phyloP scores from a whole-genome alignment of 2,113 vertebrate species.

The Indicator indicator region DNA sequence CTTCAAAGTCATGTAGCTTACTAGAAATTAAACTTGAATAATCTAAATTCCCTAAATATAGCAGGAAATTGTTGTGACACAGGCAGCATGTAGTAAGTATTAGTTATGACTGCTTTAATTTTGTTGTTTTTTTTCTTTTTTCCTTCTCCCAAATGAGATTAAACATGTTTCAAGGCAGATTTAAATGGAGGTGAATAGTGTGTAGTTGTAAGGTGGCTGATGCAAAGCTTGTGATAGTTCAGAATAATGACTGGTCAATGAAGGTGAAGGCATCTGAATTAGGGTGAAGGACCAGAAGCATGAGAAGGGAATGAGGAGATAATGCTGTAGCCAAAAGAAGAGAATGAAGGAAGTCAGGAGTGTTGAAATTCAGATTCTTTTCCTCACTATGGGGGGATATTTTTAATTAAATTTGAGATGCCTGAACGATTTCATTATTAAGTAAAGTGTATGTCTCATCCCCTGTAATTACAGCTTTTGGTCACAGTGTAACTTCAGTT shows the following conservation, averaged over 20 bases:
- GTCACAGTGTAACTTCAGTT: not conserved
- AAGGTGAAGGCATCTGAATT: not conserved
- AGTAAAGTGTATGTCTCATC: not conserved
- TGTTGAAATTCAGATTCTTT: not conserved
- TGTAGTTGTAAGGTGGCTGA: not conserved
- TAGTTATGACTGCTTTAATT: not conserved
- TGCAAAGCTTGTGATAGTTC: not conserved
- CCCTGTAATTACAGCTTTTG: not conserved
- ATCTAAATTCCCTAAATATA: not conserved
- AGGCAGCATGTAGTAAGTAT: not conserved
- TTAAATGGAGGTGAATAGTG: not conserved
- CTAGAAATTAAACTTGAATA: not conserved
- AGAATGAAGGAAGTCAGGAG: not conserved
- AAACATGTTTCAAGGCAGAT: not conserved
- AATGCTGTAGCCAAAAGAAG: not conserved
- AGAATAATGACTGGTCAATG: not conserved
- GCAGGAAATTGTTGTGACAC: not conserved
- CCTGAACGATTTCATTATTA: not conserved
- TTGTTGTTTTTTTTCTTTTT: not conserved
- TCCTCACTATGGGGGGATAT: not conserved
- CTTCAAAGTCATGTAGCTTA: not conserved
- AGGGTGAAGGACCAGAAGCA: not conserved
- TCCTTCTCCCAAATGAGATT: not conserved
- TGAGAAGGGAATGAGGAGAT: not conserved
- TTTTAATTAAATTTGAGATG: not conserved